These are phyloP conservation scores for Centropyge bicolor DNA, from an alignment of 2,797 vertebrate species.

Conservation along the genomic window DNA sequence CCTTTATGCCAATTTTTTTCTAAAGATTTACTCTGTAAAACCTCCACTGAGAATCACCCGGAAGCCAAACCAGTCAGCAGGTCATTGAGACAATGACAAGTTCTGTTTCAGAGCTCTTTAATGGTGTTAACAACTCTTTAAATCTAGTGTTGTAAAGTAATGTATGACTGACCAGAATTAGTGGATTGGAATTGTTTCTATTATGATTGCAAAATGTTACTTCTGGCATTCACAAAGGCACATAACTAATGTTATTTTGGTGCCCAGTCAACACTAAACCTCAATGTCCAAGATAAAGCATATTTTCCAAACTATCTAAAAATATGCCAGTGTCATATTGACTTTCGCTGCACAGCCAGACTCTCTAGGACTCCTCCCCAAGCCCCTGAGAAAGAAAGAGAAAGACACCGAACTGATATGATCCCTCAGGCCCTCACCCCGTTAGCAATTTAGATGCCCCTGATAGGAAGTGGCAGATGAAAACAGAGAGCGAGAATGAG, in stretches of 20 bases:
- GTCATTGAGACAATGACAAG: too few species aligned
- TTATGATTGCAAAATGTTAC: background rate
- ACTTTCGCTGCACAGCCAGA: constrained; percentile 31
- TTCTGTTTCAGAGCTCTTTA: too few species aligned
- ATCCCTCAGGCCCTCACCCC: constrained; percentile 46
- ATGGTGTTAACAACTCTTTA: background rate
- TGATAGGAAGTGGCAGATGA: constrained; percentile 43
- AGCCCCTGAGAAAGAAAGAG: constrained; percentile 44
- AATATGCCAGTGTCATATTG: constrained; percentile 5
- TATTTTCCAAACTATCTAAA: background rate
- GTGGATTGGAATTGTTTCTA: background rate
- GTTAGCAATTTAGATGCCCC: constrained; percentile 64
- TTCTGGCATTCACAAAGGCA: background rate
- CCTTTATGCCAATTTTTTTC: too few species aligned
- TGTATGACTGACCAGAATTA: background rate
- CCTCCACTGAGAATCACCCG: too few species aligned
- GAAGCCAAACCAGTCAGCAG: too few species aligned
- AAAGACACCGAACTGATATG: constrained; percentile 43
- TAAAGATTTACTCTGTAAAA: too few species aligned
- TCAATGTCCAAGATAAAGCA: background rate
- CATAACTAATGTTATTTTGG: background rate
- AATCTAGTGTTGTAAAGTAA: background rate
- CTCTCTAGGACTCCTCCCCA: constrained; percentile 19
- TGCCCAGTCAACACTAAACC: background rate
- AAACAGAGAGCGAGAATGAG: constrained; percentile 45